Conservation (phyloP, 2,797 vertebrate species). For the Syngnathus rostellatus region DNA sequence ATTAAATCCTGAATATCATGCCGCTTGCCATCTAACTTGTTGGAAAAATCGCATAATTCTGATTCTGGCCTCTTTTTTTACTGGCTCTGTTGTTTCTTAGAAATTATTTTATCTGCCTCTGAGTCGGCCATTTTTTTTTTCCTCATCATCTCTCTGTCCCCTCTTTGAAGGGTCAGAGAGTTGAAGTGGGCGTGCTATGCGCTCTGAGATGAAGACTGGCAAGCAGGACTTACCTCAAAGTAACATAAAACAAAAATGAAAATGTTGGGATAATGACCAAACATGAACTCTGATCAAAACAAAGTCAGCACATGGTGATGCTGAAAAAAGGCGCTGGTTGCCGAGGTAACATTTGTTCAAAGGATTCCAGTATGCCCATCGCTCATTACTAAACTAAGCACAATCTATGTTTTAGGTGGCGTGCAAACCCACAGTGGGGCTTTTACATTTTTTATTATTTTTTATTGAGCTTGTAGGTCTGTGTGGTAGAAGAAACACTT, state of each 20-base stretch:
- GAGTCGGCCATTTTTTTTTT: too few relatives aligned
- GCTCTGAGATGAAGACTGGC: too few relatives aligned
- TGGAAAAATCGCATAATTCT: too few relatives aligned
- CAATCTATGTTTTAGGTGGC: slow-evolving; percentile 12
- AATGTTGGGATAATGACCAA: too few relatives aligned
- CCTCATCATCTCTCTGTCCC: too few relatives aligned
- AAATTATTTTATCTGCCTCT: too few relatives aligned
- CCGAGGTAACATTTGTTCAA: slow-evolving; percentile 1
- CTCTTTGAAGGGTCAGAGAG: too few relatives aligned
- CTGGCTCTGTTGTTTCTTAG: too few relatives aligned
- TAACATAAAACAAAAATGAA: not conserved
- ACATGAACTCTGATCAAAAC: not conserved
- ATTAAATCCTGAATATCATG: too few relatives aligned
- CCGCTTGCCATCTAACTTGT: too few relatives aligned
- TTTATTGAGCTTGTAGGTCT: not conserved
- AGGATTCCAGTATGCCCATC: not conserved
- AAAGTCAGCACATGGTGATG: not conserved
- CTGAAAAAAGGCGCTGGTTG: not conserved
- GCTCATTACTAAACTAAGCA: slow-evolving; percentile 6
- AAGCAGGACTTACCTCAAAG: not conserved
- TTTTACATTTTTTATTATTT: slow-evolving; percentile 16
- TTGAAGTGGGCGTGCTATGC: too few relatives aligned
- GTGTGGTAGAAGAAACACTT: slow-evolving; percentile 6
- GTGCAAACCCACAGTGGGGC: slow-evolving; percentile 10
- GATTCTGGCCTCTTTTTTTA: too few relatives aligned